Conservation (phyloP, 2,797 vertebrate species). For the Acanthurus lineatus region DNA sequence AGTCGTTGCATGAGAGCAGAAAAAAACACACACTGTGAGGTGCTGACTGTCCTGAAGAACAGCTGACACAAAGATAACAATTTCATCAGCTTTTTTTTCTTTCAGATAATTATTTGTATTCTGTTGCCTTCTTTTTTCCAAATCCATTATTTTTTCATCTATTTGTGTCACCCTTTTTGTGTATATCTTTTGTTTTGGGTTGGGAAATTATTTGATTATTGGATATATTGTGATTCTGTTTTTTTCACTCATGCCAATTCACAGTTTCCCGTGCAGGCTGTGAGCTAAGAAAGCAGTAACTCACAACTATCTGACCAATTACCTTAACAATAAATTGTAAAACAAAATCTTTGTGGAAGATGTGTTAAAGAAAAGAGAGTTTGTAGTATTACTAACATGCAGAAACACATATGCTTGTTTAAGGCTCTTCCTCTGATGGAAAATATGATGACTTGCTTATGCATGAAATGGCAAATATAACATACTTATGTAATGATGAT, state of each 20-base stretch:
- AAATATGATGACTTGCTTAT: constrained; percentile 1
- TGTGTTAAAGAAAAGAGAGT: no score
- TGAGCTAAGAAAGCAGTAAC: not conserved
- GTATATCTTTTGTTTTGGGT: not conserved
- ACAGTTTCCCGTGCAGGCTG: not conserved
- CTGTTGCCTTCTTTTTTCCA: not conserved
- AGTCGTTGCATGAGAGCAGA: not conserved
- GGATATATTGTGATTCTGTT: not conserved
- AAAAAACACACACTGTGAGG: not conserved
- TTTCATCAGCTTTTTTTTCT: not conserved
- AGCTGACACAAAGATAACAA: constrained; percentile 12
- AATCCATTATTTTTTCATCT: constrained; percentile 3
- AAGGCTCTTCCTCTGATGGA: not conserved
- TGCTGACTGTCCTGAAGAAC: constrained; percentile 4
- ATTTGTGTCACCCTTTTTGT: not conserved
- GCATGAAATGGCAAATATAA: not conserved
- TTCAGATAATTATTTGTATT: not conserved
- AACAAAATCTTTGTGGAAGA: not conserved
- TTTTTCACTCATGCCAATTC: constrained; percentile 8
- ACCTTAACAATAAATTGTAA: not conserved
- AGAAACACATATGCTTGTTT: not conserved
- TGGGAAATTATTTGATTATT: not conserved
- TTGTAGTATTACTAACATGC: not conserved
- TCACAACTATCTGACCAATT: not conserved
- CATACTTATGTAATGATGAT: not conserved